These are phyloP conservation scores for Dipodomys spectabilis DNA, from an alignment of 2,113 vertebrate genomes.

Conservation along the genomic window DNA sequence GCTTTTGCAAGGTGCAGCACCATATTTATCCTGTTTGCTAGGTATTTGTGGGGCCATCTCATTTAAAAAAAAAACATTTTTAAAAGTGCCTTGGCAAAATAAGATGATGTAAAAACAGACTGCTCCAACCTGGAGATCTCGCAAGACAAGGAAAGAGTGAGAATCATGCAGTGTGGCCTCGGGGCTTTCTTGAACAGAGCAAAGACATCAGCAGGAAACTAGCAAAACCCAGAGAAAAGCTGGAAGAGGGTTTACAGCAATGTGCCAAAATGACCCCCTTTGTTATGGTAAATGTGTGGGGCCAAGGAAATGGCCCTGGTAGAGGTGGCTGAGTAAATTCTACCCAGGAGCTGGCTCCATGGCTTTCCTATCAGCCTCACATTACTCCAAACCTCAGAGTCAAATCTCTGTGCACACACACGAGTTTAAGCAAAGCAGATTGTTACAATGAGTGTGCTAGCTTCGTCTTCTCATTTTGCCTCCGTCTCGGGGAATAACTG, in stretches of 20 bases:
- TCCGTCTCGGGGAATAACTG: background rate
- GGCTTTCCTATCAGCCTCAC: background rate
- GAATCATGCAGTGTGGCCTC: too few species aligned
- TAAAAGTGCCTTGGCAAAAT: background rate
- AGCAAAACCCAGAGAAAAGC: background rate
- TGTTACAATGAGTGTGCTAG: background rate
- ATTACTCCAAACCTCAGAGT: background rate
- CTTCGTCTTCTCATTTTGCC: background rate
- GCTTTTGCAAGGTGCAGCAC: background rate
- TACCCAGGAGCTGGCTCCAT: too few species aligned
- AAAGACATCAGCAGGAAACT: background rate
- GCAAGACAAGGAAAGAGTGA: background rate
- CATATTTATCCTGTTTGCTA: background rate
- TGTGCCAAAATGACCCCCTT: accelerated
- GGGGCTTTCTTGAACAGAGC: background rate
- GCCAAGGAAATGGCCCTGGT: accelerated
- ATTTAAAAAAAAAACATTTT: background rate
- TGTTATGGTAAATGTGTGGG: accelerated
- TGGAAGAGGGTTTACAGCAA: background rate
- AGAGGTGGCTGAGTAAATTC: accelerated
- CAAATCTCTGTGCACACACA: background rate
- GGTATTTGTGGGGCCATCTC: background rate
- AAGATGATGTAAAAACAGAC: background rate
- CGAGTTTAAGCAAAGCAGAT: background rate
- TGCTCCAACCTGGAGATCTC: background rate